These are phyloP conservation scores for Orthosia gothica DNA, from an alignment of 2,888 invertebrate genomes.

Conservation along the genomic window DNA sequence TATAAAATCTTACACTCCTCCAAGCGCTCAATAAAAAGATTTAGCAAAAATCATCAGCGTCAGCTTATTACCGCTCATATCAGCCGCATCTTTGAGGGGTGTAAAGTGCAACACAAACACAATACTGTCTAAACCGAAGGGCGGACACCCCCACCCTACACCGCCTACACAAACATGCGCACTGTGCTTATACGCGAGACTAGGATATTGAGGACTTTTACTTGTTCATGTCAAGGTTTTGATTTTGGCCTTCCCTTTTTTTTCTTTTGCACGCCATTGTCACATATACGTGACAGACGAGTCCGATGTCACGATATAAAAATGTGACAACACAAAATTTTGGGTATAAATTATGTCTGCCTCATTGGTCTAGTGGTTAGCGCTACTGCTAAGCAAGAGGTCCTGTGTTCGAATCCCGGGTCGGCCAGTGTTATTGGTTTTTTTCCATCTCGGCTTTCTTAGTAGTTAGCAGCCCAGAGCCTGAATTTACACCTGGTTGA, in stretches of 20 bases:
- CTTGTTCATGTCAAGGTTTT: conserved; percentile 24
- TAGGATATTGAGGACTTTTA: conserved; percentile 51
- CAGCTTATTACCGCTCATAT: conserved; percentile 56
- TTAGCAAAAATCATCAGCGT: conserved; percentile 30
- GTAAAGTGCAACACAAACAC: conserved; percentile 66
- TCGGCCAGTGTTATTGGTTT: too few relatives aligned
- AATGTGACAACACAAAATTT: too few relatives aligned
- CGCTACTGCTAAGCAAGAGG: too few relatives aligned
- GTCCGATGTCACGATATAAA: background rate
- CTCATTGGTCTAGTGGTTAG: too few relatives aligned
- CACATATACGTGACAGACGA: background rate
- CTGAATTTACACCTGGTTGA: too few relatives aligned
- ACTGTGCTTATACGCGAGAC: conserved; percentile 20
- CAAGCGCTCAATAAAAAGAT: background rate
- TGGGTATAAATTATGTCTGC: too few relatives aligned
- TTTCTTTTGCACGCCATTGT: too few relatives aligned
- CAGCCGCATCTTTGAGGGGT: conserved; percentile 46
- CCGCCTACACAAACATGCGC: conserved; percentile 55
- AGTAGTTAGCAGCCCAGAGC: too few relatives aligned
- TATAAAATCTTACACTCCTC: too few relatives aligned
- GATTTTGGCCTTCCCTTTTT: conserved; percentile 10
- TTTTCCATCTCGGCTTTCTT: too few relatives aligned
- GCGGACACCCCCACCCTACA: conserved; percentile 25
- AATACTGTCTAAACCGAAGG: conserved; percentile 64
- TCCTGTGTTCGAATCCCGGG: too few relatives aligned